Evolutionary conservation across 2,888 invertebrate genomes (phyloP).

Genomic region (Tenthredo livida): DNA sequence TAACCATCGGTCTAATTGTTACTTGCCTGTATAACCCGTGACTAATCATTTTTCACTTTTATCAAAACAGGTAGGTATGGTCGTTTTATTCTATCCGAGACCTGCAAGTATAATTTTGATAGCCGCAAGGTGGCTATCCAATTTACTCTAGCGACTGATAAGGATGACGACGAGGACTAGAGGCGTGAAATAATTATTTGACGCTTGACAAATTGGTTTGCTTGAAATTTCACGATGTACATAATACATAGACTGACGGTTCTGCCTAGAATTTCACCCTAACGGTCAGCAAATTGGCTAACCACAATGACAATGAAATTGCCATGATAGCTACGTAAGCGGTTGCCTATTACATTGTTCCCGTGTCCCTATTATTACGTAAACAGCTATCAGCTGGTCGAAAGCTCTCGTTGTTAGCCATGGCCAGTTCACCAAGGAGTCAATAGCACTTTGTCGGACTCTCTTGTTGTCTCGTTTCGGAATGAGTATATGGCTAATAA

Average conservation of each 20-base stretch:
- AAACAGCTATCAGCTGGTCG: slow-evolving; percentile 60
- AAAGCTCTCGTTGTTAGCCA: slow-evolving; percentile 22
- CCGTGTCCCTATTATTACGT: slow-evolving; percentile 66
- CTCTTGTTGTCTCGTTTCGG: background rate
- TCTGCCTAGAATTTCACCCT: slow-evolving; percentile 62
- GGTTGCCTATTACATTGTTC: slow-evolving; percentile 72
- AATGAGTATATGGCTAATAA: background rate
- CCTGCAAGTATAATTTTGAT: too few species aligned
- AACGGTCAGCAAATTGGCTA: slow-evolving; percentile 75
- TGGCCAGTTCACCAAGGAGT: background rate
- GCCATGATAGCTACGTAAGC: slow-evolving; percentile 70
- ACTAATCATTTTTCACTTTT: background rate
- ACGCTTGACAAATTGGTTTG: background rate
- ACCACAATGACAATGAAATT: slow-evolving; percentile 73
- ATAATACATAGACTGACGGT: slow-evolving; percentile 31
- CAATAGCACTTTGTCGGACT: background rate
- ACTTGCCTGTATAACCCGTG: background rate
- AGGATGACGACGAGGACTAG: background rate
- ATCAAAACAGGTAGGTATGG: background rate
- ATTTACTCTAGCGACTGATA: background rate
- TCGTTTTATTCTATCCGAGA: too few species aligned
- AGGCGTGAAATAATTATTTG: background rate
- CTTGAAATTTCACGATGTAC: background rate
- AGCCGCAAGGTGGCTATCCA: background rate
- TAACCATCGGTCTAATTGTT: slow-evolving; percentile 30